Base-by-base conservation (phyloP, 2,888 invertebrate genomes). In the Embidobia sp. region DNA sequence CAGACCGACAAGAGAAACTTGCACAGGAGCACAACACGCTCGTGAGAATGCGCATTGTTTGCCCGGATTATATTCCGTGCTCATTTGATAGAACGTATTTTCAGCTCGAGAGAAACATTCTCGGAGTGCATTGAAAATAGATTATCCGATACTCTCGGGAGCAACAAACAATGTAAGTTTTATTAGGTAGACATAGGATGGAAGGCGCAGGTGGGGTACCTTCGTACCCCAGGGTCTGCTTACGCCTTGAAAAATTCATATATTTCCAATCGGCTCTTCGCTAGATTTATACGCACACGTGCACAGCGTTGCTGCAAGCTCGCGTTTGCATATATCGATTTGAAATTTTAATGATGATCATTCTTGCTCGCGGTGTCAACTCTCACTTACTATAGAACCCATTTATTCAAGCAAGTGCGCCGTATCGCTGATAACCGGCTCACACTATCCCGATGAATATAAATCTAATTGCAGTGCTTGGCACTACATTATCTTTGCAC, bases 401-500 rank as follows among this genome's bases (percentile, higher is more conserved):
- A 75, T 80, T 79, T 77, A 79, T 78, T 66, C 67, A 46, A 55
- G 59, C 61, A 64, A 74, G 55, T 76, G 64, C 63, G 66, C 64
- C 70, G 63, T 66, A 59, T 67, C 64, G 27, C 76, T 72, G 79
- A 78, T 79, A 78, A 77, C 79, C 61, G 55, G 59, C 42, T 70
- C 69, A 37, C 63, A 64, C 64, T 78, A 84, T 79, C 51, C 79
- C 70, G 77, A 81, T 82, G 82, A 83, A 82, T 82, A 81, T 82
- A 84, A 81, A 83, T 83, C 80, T 80, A 82, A 82, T 82, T 82
- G 82, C 70, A 70, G 63, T 49, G 64, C 63, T 66, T 51, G 70
- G 49, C 64, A 37, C 57, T 76, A 76, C 49, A 76, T 76, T 76
- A 76, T 76, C 70, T 69, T 76, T 63, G 59, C 59, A 51, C 64